These are phyloP conservation scores for Diogma glabrata DNA, from an alignment of 2,888 invertebrate species.

Conservation along the genomic window DNA sequence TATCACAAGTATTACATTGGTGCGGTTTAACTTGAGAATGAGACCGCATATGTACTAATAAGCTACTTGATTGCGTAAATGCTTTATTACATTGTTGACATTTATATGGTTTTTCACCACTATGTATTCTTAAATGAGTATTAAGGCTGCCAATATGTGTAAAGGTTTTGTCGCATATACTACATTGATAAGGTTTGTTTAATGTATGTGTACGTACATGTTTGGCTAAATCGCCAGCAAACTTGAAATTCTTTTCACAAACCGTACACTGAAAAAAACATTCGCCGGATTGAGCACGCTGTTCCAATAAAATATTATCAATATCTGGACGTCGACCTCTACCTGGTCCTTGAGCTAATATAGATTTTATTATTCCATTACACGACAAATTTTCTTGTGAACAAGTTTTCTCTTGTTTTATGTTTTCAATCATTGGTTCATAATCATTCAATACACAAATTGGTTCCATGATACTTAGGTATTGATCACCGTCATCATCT, in stretches of 20 bases:
- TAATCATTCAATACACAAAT: constrained; percentile 27
- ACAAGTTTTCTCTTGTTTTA: constrained; percentile 12
- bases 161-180: too few species aligned
- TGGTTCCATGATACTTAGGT: constrained; percentile 34
- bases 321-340: constrained; percentile 14
- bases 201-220: constrained; percentile 36
- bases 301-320: constrained; percentile 4
- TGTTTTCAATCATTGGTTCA: constrained; percentile 13
- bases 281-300: neutral
- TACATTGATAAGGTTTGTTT: constrained; percentile 32
- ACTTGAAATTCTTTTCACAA: constrained; percentile 34
- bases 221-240: constrained; percentile 36
- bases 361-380: constrained; percentile 9
- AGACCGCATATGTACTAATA: too few species aligned
- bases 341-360: constrained; percentile 10
- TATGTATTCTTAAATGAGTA: too few species aligned
- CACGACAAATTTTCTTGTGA: constrained; percentile 17
- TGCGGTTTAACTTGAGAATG: too few species aligned
- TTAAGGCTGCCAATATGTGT: too few species aligned
- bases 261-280: constrained; percentile 15
- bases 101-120: constrained; percentile 16
- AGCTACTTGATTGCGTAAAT: too few species aligned
- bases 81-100: too few species aligned
- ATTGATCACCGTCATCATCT: constrained; percentile 26
- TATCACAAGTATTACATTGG: too few species aligned